phyloP scores from a whole-genome alignment of 2,888 invertebrate genomes.

The Aplocera efformata region DNA sequence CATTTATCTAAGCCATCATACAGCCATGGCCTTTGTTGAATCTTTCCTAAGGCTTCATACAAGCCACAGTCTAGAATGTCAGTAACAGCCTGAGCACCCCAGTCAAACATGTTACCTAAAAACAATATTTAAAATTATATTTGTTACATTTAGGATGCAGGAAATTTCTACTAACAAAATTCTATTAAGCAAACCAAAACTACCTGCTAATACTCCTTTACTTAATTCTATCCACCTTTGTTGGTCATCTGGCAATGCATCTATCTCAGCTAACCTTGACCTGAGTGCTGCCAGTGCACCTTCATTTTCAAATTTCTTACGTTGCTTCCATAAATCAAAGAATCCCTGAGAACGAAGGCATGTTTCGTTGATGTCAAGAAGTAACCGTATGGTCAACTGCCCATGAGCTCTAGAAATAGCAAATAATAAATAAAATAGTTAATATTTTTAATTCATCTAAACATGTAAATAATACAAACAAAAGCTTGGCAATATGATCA shows the following conservation, averaged over 20 bases:
- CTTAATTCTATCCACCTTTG: conserved; percentile 83
- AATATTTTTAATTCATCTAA: too few species aligned
- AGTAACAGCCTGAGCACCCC: conserved; percentile 96
- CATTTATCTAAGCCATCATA: conserved; percentile 92
- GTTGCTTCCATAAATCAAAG: conserved; percentile 91
- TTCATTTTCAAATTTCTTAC: conserved; percentile 93
- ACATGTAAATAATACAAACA: background rate
- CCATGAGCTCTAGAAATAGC: conserved; percentile 83
- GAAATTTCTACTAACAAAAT: background rate
- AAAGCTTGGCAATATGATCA: conserved; percentile 8
- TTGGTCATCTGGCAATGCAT: conserved; percentile 81
- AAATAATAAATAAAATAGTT: conserved; percentile 21
- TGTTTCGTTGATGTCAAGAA: conserved; percentile 95
- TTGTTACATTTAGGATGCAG: conserved; percentile 1
- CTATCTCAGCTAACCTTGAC: conserved; percentile 84
- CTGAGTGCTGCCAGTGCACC: conserved; percentile 86
- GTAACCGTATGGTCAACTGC: conserved; percentile 91
- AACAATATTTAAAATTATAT: conserved; percentile 15
- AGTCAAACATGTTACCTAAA: conserved; percentile 97
- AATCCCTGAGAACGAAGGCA: conserved; percentile 95
- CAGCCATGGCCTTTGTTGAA: conserved; percentile 96
- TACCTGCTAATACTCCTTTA: conserved; percentile 84
- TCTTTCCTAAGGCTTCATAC: conserved; percentile 88
- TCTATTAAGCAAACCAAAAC: background rate
- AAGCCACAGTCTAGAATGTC: conserved; percentile 94